Evolutionary conservation across 2,113 vertebrate species (phyloP).

Genomic region (Carollia perspicillata): DNA sequence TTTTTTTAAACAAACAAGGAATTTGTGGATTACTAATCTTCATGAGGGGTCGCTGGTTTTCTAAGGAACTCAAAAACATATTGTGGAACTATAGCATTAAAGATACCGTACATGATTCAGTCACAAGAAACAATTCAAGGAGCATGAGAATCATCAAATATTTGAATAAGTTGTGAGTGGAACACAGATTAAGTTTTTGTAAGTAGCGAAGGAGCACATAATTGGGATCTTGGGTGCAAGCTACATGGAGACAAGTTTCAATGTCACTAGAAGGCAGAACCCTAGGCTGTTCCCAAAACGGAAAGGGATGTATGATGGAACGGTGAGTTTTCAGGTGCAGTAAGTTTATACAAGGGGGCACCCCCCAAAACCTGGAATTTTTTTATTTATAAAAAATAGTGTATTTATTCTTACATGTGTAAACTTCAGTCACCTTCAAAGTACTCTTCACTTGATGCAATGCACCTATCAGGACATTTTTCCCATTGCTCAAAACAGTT

Average conservation of each 20-base stretch:
- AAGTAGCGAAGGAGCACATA: background rate
- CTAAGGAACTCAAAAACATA: background rate
- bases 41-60: background rate
- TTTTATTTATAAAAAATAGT: too few species aligned
- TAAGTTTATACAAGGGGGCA: background rate
- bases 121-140: background rate
- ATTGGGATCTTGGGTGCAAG: background rate
- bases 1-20: constrained; percentile 4
- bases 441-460: too few species aligned
- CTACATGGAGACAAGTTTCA: background rate
- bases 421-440: too few species aligned
- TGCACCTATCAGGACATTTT: too few species aligned
- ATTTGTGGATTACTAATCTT: constrained; percentile 20
- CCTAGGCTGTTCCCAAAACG: background rate
- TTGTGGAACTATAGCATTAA: background rate
- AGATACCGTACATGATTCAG: background rate
- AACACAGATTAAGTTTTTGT: background rate
- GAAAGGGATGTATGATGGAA: background rate
- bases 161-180: background rate
- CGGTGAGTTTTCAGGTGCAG: background rate
- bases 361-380: too few species aligned
- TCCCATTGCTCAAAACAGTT: too few species aligned
- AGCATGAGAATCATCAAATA: background rate
- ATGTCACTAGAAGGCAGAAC: background rate
- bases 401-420: too few species aligned